These are phyloP conservation scores for Eristalis tenax DNA, from an alignment of 2,888 invertebrate species.

Conservation along the genomic window DNA sequence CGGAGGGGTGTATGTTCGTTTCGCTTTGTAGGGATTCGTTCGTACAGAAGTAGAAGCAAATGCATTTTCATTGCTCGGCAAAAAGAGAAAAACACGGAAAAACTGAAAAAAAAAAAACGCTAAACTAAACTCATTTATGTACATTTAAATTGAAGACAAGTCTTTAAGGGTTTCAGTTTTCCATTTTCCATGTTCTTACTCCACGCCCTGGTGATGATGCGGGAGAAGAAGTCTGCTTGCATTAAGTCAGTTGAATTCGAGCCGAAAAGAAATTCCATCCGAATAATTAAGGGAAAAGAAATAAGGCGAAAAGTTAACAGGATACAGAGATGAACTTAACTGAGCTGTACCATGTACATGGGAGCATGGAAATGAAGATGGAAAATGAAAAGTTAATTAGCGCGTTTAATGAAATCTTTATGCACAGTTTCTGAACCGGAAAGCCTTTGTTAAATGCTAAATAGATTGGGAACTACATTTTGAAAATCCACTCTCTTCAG, in stretches of 20 bases:
- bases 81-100: not conserved
- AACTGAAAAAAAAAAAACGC: not conserved
- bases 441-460: constrained; percentile 5
- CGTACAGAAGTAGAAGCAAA: constrained; percentile 4
- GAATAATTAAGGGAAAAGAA: not conserved
- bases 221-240: not conserved
- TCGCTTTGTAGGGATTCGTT: constrained; percentile 16
- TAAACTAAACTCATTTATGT: constrained; percentile 54
- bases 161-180: constrained; percentile 16
- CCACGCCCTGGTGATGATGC: not conserved
- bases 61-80: constrained; percentile 12
- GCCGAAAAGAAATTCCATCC: not conserved
- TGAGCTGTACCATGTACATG: not conserved
- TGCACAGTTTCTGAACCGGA: constrained; percentile 4
- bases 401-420: constrained; percentile 30
- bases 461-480: constrained; percentile 14
- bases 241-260: constrained; percentile 6
- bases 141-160: constrained; percentile 51
- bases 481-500: not conserved
- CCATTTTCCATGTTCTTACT: constrained; percentile 3
- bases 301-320: not conserved
- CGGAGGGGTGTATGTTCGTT: not conserved
- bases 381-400: constrained; percentile 43
- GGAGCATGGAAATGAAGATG: not conserved
- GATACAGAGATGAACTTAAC: not conserved